Conservation (phyloP, 2,113 vertebrate genomes). For the Elgaria multicarinata region DNA sequence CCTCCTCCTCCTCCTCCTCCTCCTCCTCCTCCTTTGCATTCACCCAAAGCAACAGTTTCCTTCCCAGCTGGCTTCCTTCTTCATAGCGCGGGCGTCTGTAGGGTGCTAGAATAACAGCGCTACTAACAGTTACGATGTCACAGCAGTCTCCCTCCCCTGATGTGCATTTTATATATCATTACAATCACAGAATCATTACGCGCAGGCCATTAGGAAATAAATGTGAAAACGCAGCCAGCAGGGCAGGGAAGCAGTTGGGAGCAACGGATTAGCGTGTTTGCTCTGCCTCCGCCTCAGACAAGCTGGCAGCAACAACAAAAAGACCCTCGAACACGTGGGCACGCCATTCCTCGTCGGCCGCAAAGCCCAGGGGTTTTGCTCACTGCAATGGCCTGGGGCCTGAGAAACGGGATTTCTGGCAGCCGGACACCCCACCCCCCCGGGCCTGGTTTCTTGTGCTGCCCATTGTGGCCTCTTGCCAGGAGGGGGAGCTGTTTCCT, state of each 20-base stretch:
- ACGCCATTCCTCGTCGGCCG: not conserved
- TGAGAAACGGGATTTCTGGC: not conserved
- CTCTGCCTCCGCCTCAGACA: not conserved
- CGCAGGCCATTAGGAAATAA: not conserved
- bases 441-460: not conserved
- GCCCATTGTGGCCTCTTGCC: not conserved
- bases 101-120: not conserved
- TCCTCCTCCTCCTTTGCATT: not conserved
- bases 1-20: too few species aligned
- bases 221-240: fast-evolving
- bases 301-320: not conserved
- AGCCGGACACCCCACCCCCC: too few species aligned
- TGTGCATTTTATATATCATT: fast-evolving
- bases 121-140: not conserved
- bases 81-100: not conserved
- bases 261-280: not conserved
- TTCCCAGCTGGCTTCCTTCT: not conserved
- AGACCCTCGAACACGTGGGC: not conserved
- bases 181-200: not conserved
- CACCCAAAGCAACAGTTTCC: not conserved
- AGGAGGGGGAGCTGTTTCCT: not conserved
- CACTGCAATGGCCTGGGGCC: not conserved
- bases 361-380: not conserved
- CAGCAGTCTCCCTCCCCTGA: fast-evolving
- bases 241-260: fast-evolving